Percentiles rank a stretch among this genome's conserved stretches.
phyloP scores from a whole-genome alignment of 2,797 vertebrate species.

The Sarcophilus harrisii region DNA sequence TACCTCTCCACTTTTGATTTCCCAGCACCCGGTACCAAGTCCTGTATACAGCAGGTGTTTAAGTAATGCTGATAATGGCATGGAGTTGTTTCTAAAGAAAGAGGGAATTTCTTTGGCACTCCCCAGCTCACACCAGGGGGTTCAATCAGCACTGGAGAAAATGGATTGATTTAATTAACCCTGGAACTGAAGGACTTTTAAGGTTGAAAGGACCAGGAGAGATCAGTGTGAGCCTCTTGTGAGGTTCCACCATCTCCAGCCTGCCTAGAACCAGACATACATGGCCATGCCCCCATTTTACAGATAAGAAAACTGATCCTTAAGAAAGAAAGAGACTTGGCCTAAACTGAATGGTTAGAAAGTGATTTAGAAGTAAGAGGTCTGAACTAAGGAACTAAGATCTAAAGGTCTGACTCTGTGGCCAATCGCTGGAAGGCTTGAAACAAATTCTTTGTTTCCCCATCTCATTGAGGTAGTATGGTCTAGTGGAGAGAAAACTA shows the following conservation, averaged over 20 bases:
- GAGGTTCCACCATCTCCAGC: neutral
- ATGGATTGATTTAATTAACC: neutral
- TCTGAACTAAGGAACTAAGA: neutral
- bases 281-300: neutral
- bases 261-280: neutral
- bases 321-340: neutral
- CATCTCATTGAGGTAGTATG: neutral
- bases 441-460: neutral
- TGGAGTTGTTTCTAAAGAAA: neutral
- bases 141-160: neutral
- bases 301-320: neutral
- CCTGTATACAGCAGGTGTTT: neutral
- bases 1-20: neutral
- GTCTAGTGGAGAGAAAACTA: neutral
- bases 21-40: neutral
- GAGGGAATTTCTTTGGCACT: neutral
- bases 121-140: neutral
- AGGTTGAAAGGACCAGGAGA: neutral
- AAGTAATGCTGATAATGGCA: neutral
- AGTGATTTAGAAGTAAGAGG: neutral
- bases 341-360: neutral
- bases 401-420: neutral
- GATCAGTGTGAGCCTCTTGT: neutral
- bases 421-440: neutral
- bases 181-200: neutral